A percentile compares a stretch with the other conserved stretches of the same genome.
These are phyloP conservation scores for Nipponia nippon DNA, from an alignment of 2,113 vertebrate genomes.

Conservation along the genomic window DNA sequence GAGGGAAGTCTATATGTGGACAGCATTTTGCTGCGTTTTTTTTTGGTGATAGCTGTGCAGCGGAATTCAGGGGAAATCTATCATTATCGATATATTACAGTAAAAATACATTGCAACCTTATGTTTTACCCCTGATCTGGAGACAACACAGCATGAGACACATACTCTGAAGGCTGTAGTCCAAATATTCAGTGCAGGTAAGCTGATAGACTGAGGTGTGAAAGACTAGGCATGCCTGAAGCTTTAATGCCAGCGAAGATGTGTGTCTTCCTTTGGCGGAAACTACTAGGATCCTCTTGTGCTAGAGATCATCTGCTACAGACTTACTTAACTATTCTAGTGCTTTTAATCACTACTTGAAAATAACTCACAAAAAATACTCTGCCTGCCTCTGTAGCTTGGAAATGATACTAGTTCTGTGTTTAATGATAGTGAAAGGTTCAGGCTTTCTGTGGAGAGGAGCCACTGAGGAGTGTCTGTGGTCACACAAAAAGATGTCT, in stretches of 20 bases:
- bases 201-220: not conserved
- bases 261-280: not conserved
- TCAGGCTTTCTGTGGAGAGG: not conserved
- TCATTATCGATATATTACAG: not conserved
- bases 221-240: not conserved
- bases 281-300: not conserved
- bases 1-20: accelerated
- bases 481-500: not conserved
- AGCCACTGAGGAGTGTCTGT: not conserved
- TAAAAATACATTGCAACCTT: not conserved
- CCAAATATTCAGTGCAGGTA: not conserved
- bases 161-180: not conserved
- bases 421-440: not conserved
- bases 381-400: not conserved
- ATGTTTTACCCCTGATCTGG: not conserved
- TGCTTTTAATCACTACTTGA: not conserved
- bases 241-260: not conserved
- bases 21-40: not conserved
- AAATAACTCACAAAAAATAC: not conserved
- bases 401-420: not conserved
- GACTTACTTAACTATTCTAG: not conserved
- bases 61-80: not conserved
- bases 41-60: not conserved
- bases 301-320: not conserved
- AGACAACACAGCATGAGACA: not conserved